Conservation (phyloP, 2,888 invertebrate genomes). For the Crossocerus cetratus region DNA sequence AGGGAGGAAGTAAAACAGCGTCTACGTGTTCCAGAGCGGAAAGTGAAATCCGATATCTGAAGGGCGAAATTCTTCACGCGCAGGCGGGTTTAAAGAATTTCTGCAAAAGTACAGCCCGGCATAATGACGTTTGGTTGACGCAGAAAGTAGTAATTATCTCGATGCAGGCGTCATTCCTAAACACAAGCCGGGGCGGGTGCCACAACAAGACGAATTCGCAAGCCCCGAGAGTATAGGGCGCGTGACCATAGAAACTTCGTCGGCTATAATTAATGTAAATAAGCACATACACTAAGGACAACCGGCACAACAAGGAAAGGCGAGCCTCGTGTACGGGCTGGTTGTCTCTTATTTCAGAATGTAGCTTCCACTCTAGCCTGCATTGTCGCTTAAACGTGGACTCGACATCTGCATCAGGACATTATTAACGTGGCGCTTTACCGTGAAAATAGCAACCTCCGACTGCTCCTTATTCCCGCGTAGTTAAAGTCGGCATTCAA, state of each 20-base stretch:
- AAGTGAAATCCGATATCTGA: no score
- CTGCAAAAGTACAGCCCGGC: background rate
- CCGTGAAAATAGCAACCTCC: no score
- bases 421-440: slow-evolving; percentile 1
- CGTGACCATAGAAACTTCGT: slow-evolving; percentile 25
- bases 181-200: background rate
- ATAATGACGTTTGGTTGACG: slow-evolving; percentile 17
- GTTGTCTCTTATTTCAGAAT: background rate
- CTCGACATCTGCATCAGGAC: slow-evolving; percentile 28
- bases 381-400: background rate
- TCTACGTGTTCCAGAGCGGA: no score
- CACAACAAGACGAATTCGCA: background rate
- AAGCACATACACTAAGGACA: no score
- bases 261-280: slow-evolving; percentile 52
- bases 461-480: no score
- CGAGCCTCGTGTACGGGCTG: slow-evolving; percentile 3
- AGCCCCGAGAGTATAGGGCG: background rate
- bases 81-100: no score
- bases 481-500: no score
- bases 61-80: no score
- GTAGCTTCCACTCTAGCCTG: background rate
- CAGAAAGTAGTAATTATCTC: background rate
- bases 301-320: slow-evolving; percentile 14
- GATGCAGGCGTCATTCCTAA: background rate
- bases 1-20: no score